Conservation (phyloP, 2,113 vertebrate species). For the Pongo pygmaeus region DNA sequence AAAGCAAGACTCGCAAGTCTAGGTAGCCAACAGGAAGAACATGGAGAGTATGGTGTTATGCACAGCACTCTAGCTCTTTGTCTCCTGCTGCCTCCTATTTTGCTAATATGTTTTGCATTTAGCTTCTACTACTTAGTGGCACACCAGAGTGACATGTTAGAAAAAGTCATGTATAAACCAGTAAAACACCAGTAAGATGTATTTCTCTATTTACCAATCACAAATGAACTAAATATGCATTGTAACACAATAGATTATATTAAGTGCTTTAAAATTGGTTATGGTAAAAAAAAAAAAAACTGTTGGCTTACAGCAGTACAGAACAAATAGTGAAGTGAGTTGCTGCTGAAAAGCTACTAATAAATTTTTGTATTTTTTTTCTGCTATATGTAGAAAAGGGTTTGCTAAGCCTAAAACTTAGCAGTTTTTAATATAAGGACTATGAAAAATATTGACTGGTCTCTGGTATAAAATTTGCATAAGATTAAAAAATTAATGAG, state of each 20-base stretch:
- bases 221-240: neutral
- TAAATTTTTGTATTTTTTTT: neutral
- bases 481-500: neutral
- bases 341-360: neutral
- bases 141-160: neutral
- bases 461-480: neutral
- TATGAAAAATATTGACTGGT: neutral
- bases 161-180: neutral
- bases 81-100: neutral
- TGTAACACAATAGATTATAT: neutral
- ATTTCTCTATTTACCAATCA: neutral
- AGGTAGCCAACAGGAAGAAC: neutral
- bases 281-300: neutral
- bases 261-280: neutral
- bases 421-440: neutral
- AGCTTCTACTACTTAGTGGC: neutral
- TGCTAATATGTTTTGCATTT: neutral
- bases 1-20: neutral
- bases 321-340: neutral
- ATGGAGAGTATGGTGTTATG: rapidly evolving
- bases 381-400: neutral
- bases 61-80: neutral
- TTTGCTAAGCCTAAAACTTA: neutral
- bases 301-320: neutral
- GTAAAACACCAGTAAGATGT: neutral